phyloP scores from a whole-genome alignment of 30 jellyfish, hydroid and myxozoan species.

The Hydractinia symbiolongicarpus region DNA sequence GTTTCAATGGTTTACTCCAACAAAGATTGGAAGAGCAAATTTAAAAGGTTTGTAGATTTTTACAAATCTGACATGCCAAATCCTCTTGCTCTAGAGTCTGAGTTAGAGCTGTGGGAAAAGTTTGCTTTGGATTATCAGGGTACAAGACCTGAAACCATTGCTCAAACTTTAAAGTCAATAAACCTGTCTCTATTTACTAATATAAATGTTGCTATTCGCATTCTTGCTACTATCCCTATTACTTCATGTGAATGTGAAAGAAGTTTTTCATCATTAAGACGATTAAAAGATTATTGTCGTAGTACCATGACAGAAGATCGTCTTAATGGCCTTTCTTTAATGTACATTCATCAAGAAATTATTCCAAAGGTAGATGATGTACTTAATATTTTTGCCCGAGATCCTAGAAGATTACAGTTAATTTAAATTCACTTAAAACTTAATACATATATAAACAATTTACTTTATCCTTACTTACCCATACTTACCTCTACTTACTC shows the following conservation, averaged over 20 bases:
- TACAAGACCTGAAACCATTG: constrained; percentile 7
- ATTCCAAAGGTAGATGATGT: background rate
- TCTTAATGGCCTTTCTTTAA: background rate
- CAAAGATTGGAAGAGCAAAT: background rate
- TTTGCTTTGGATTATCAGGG: background rate
- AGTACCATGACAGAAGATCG: constrained; percentile 12
- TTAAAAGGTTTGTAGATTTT: background rate
- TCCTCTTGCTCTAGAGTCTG: background rate
- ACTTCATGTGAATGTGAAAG: constrained; percentile 64
- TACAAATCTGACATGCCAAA: background rate
- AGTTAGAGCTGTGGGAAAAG: background rate
- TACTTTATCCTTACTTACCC: no score
- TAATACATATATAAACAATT: no score
- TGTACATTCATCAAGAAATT: background rate
- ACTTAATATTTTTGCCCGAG: background rate
- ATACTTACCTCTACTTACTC: no score
- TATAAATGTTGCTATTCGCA: constrained; percentile 33
- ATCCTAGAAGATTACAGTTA: background rate
- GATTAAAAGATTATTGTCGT: constrained; percentile 40
- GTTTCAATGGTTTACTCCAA: background rate
- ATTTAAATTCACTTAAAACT: background rate
- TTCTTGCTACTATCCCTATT: constrained; percentile 53
- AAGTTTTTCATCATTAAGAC: constrained; percentile 35
- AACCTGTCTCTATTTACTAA: constrained; percentile 47
- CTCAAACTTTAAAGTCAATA: constrained; percentile 12